Conservation (phyloP, 2,888 invertebrate genomes). For the Odontomyia ornata region DNA sequence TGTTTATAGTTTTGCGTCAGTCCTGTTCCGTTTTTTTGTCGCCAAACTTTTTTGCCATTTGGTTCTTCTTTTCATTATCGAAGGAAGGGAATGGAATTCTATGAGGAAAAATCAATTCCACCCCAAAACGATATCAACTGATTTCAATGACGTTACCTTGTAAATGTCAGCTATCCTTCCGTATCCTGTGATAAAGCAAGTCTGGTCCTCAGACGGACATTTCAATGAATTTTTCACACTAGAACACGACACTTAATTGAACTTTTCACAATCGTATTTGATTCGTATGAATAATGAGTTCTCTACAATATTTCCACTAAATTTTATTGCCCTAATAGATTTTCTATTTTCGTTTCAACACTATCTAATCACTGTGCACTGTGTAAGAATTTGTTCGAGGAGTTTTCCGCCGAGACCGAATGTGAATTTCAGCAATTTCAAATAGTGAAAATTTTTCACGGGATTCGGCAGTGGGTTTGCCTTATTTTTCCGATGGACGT, state of each 20-base stretch:
- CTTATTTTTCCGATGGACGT: constrained; percentile 20
- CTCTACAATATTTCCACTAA: not conserved
- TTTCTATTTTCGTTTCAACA: not conserved
- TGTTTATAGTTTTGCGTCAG: constrained; percentile 26
- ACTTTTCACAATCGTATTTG: not conserved
- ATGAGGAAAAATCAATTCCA: constrained; percentile 30
- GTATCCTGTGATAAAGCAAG: not conserved
- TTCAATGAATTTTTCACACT: not conserved
- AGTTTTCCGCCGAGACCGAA: not conserved
- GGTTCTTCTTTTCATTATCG: not conserved
- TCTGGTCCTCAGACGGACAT: not conserved
- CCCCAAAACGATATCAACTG: not conserved
- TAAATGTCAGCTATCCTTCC: constrained; percentile 14
- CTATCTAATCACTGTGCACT: not conserved
- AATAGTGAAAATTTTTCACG: not conserved
- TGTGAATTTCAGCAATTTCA: not conserved
- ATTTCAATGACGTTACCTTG: constrained; percentile 1
- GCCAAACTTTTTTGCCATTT: not conserved
- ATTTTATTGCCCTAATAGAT: not conserved
- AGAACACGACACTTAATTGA: not conserved
- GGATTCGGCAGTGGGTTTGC: too few relatives aligned
- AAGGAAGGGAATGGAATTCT: not conserved
- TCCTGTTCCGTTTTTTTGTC: not conserved
- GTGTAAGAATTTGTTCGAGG: not conserved
- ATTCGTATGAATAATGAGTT: not conserved